Conservation (phyloP, 2,113 vertebrate genomes). For the Hyla sarda region DNA sequence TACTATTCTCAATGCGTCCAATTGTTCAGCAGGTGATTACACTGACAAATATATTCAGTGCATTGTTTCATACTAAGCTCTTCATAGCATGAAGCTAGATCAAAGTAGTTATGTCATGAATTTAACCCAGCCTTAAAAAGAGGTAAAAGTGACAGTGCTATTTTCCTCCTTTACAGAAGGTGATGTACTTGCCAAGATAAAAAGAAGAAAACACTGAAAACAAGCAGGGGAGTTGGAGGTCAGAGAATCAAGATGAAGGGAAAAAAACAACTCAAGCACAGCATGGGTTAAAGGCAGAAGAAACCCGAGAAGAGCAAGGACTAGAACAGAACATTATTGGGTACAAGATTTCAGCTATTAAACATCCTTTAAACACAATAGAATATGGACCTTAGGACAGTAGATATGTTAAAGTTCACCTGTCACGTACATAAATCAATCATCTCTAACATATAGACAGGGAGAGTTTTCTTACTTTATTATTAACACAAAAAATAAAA, state of each 20-base stretch:
- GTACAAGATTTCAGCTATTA: conserved; percentile 20
- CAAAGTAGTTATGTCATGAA: conserved; percentile 42
- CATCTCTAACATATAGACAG: neutral
- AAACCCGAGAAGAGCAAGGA: conserved; percentile 19
- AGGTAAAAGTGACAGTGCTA: conserved; percentile 38
- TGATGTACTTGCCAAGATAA: conserved; percentile 44
- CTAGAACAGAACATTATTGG: conserved; percentile 13
- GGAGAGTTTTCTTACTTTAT: neutral
- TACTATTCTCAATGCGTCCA: conserved; percentile 35
- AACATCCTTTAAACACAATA: neutral
- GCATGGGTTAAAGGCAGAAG: conserved; percentile 12
- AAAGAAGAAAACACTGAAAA: neutral
- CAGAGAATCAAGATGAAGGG: conserved; percentile 3
- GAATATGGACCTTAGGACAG: neutral
- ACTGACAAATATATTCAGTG: conserved; percentile 45
- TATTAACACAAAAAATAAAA: neutral
- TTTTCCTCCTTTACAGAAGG: conserved; percentile 16
- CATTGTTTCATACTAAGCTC: conserved; percentile 42
- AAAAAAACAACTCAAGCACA: neutral
- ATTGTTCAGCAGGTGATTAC: conserved; percentile 50
- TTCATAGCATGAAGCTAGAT: conserved; percentile 40
- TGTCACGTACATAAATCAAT: neutral
- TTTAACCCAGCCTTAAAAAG: conserved; percentile 27
- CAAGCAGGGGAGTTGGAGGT: conserved; percentile 15
- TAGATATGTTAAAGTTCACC: conserved; percentile 4